A percentile compares a stretch with the other conserved stretches of the same genome.
Conservation (phyloP, 2,113 vertebrate species). For the Petrocephalus microphthalmus region DNA sequence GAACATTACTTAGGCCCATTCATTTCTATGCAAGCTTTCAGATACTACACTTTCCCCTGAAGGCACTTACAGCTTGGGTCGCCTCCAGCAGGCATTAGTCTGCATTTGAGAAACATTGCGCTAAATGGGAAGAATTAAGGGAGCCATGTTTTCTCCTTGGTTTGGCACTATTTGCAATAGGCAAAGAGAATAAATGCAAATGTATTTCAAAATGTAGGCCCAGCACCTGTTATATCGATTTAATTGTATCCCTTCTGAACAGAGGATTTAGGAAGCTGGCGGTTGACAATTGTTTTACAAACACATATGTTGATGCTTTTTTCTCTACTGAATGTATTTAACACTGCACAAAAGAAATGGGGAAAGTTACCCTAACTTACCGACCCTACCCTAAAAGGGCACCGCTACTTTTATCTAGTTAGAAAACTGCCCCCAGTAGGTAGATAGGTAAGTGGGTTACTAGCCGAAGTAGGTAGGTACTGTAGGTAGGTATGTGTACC, state of each 20-base stretch:
- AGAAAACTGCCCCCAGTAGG: not conserved
- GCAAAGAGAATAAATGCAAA: conserved; percentile 1
- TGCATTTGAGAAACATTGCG: not conserved
- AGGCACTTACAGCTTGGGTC: conserved; percentile 1
- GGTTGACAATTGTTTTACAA: not conserved
- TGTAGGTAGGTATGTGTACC: not conserved
- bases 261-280: conserved; percentile 8
- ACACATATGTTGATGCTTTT: not conserved
- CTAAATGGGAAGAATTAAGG: conserved; percentile 8
- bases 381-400: not conserved
- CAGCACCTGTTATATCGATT: not conserved
- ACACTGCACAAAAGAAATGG: not conserved
- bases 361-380: not conserved
- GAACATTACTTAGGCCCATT: not conserved
- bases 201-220: conserved; percentile 2
- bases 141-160: not conserved
- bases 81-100: not conserved
- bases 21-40: not conserved
- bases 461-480: not conserved
- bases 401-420: not conserved
- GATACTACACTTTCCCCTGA: not conserved
- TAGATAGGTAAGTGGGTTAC: not conserved
- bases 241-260: not conserved
- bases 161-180: not conserved
- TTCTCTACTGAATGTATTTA: not conserved